Evolutionary conservation across 2,888 invertebrate genomes (phyloP).

Genomic region (Sinhomidia bicolor): DNA sequence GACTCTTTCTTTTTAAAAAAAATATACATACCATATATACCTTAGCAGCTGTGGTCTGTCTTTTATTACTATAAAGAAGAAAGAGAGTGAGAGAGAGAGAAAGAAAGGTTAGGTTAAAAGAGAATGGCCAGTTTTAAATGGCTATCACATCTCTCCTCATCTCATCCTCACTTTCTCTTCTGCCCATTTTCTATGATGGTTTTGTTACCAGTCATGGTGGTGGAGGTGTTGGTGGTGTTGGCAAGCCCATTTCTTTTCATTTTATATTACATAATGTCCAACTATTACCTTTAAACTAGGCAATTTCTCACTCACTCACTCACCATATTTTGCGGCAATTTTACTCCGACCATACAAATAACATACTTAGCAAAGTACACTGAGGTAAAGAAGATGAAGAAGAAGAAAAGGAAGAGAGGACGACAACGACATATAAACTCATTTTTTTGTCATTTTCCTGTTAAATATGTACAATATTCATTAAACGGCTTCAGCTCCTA

Average conservation of each 20-base stretch:
- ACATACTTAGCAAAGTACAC: too few species aligned
- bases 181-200: too few species aligned
- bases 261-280: slow-evolving; percentile 61
- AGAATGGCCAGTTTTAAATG: slow-evolving; percentile 57
- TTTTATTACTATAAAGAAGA: slow-evolving; percentile 44
- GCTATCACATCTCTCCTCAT: slow-evolving; percentile 52
- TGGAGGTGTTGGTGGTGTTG: neutral
- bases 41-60: slow-evolving; percentile 70
- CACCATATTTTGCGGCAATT: slow-evolving; percentile 12
- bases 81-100: neutral
- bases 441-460: slow-evolving; percentile 28
- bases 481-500: neutral
- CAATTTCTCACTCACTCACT: slow-evolving; percentile 37
- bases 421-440: neutral
- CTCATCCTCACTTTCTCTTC: slow-evolving; percentile 47
- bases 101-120: slow-evolving; percentile 35
- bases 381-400: too few species aligned
- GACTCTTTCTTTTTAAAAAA: too few species aligned
- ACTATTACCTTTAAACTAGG: slow-evolving; percentile 55
- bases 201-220: neutral
- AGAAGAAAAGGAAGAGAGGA: neutral
- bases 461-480: neutral
- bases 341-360: neutral
- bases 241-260: slow-evolving; percentile 66
- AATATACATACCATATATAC: too few species aligned